Evolutionary conservation across 92 coral and sea anemone species (phyloP).

Genomic region (Phenganax marumi): DNA sequence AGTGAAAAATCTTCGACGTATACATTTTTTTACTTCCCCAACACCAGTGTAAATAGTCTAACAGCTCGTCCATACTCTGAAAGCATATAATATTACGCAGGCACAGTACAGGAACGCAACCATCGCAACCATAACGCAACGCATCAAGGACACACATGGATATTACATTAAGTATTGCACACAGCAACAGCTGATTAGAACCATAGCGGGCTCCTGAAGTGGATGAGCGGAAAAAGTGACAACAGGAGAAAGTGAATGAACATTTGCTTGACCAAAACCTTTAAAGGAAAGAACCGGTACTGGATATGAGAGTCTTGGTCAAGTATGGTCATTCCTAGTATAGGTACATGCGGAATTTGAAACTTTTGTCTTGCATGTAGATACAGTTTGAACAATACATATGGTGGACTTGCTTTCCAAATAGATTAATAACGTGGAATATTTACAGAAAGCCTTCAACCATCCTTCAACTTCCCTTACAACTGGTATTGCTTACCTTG

Average conservation of each 20-base stretch:
- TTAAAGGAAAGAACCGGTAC: background rate
- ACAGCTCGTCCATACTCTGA: no score
- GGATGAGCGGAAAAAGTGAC: background rate
- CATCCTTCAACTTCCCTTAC: background rate
- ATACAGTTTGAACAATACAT: no score
- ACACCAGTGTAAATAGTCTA: no score
- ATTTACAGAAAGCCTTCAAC: background rate
- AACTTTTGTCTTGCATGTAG: no score
- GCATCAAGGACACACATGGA: background rate
- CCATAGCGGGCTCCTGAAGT: background rate
- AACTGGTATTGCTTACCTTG: background rate
- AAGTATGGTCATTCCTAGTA: no score
- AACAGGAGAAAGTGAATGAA: background rate
- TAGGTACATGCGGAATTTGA: no score
- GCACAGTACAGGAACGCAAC: no score
- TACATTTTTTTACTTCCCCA: no score
- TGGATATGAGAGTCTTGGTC: background rate
- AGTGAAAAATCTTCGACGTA: no score
- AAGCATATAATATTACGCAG: no score
- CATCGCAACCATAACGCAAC: no score
- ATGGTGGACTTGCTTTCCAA: no score
- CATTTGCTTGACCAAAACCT: background rate
- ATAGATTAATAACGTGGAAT: background rate
- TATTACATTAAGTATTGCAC: background rate
- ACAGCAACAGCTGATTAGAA: background rate